These are phyloP conservation scores for Athalia cordata DNA, from an alignment of 2,888 invertebrate species.

Conservation along the genomic window DNA sequence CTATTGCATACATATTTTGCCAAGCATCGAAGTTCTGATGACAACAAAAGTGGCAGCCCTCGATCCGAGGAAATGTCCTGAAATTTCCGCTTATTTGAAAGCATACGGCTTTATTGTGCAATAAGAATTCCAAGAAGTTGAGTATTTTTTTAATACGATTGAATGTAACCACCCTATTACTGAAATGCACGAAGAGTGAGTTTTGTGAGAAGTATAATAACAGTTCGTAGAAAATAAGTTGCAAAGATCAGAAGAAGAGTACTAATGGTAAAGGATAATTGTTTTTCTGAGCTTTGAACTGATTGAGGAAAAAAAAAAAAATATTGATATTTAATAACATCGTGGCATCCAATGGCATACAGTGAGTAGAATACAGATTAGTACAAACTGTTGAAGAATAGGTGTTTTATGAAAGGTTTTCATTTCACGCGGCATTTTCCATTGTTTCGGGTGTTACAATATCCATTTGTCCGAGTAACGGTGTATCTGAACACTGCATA, in stretches of 20 bases:
- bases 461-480: constrained; percentile 7
- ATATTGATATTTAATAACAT: background rate
- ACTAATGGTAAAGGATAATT: constrained; percentile 12
- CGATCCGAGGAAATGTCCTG: background rate
- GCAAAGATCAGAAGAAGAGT: constrained; percentile 39
- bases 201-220: background rate
- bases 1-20: background rate
- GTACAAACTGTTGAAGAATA: background rate
- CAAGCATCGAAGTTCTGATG: background rate
- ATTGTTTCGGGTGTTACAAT: constrained; percentile 6
- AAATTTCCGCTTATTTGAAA: background rate
- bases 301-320: background rate
- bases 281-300: constrained; percentile 26
- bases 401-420: background rate
- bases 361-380: constrained; percentile 12
- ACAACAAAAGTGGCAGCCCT: background rate
- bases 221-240: background rate
- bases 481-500: constrained; percentile 18
- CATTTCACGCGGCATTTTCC: background rate
- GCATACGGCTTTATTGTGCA: background rate
- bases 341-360: background rate
- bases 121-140: constrained; percentile 16
- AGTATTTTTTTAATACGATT: constrained; percentile 19
- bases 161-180: background rate
- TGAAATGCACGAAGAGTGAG: background rate